Evolutionary conservation across 35 echinoderm and acorn worm genomes (phyloP), one percentile per base, ranked within the genome.

Genomic region (Diadema setosum): DNA sequence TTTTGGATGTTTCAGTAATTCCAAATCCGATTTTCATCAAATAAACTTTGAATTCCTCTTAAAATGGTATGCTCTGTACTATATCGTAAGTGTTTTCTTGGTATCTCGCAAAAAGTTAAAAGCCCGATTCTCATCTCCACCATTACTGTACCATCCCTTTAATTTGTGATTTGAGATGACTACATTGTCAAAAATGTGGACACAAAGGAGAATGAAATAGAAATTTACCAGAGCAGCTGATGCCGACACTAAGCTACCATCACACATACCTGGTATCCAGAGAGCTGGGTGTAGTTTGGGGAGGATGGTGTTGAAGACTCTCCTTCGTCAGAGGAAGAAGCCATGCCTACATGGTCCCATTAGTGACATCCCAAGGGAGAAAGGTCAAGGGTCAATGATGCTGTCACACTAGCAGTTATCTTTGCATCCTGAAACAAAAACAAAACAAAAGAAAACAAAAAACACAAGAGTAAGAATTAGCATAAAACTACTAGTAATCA

Each of bases 331-430:
- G 73, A 78, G n/a, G n/a, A n/a, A 7, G 73, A 78, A 78, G 73
- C 73, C 73, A 78, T 78, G 73, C 35, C 73, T 78, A 44, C 73
- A 78, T 78, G 9, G 73, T 78, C 30, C 73, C 73, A 78, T 78
- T 44, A n/a, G 33, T 33, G 20, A 75, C 69, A 75, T 75, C 69
- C 39, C 63, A 67, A 18, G 30, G 0, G 37, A 67, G 63, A 67
- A 67, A 33, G 63, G 63, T 67, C 5, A 34, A 34, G 63, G 30
- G 63, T 33, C 7, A 67, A 67, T 27, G 27, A 31, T 67, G n/a
- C n/a, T n/a, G n/a, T n/a, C n/a, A n/a, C n/a, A n/a, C n/a, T n/a
- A n/a, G n/a, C n/a, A n/a, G n/a, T n/a, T n/a, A n/a, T n/a, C n/a
- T n/a, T n/a, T n/a, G n/a, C n/a, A n/a, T n/a, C n/a, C n/a, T n/a